Base-by-base conservation (phyloP, 1,140 invertebrate genomes). In the Branchinecta lynchi region DNA sequence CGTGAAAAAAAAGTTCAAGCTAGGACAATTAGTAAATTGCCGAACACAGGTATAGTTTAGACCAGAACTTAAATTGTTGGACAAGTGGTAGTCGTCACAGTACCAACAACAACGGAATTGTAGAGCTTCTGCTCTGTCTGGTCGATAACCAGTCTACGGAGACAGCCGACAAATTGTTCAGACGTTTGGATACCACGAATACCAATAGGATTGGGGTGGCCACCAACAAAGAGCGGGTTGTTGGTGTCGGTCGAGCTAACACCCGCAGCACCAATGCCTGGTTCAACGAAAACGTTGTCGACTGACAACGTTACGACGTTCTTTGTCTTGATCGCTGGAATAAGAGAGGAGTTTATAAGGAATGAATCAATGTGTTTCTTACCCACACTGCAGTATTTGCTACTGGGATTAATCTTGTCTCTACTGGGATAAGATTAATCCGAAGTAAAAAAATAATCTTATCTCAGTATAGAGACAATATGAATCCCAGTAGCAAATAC, bases 191-290 rank as follows among this genome's bases (percentile, higher is more conserved):
- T 77, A 32, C 86, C 86, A 45, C 84, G 73, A 15, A 79, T 76
- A 68, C 74, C 43, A 8, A 32, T 17, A 74, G 75, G 74, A 78
- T 84, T 73, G 17, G 87, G 86, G 77, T 95, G 86, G 0, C 93
- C 93, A 45, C 95, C 95, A 73, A 98, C 82, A 77, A 88, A 98
- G 2, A 98, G 78, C 0, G 91, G 87, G 73, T 92, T 86, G 44
- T 85, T 87, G 0, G 93, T 93, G 71, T 90, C 85, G 0, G 90
- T 89, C 2, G 84, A 83, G 0, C 82, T 81, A 2, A 83, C 81
- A 66, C 82, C 84, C 66, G 82, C 82, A 45, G 77, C 76, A 15
- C 89, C 88, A n/a, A 88, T 82, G 7, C 85, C 83, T 8, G 87
- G 79, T 69, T 85, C 77, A 5, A 84, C 80, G 74, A 84, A 82